A percentile compares a stretch with the other conserved stretches of the same genome.
Conservation (phyloP, 2,113 vertebrate species). For the Indicator indicator region DNA sequence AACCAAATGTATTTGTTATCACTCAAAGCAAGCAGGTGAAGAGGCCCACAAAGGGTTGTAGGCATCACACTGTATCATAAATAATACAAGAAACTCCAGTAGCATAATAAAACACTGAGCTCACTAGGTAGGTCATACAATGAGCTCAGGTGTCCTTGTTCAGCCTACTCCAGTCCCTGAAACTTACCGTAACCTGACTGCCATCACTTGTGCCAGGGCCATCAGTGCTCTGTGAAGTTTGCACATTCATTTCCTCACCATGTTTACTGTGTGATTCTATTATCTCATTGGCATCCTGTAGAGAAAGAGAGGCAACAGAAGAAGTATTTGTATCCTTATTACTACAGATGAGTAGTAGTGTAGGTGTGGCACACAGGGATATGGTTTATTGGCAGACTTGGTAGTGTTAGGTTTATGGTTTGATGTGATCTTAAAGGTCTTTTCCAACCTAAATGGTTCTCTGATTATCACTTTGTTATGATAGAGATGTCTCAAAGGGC, state of each 20-base stretch:
- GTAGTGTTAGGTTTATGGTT: neutral
- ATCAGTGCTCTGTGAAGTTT: neutral
- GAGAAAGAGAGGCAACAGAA: neutral
- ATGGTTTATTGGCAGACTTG: neutral
- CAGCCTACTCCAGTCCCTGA: neutral
- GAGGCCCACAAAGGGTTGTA: neutral
- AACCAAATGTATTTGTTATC: neutral
- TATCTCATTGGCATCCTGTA: conserved; percentile 50
- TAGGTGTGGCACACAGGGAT: neutral
- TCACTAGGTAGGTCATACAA: neutral
- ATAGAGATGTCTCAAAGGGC: neutral
- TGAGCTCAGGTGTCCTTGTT: neutral
- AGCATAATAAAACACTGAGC: neutral
- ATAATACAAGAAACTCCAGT: neutral
- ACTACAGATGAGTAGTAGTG: neutral
- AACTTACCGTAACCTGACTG: conserved; percentile 48
- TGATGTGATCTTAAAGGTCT: neutral
- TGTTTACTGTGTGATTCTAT: neutral
- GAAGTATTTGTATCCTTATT: neutral
- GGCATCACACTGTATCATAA: neutral
- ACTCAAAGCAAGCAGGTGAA: neutral
- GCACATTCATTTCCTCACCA: neutral
- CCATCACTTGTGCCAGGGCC: neutral
- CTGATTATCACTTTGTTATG: neutral
- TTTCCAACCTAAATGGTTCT: neutral